Conservation (phyloP, 2,888 invertebrate genomes). For the Megamerina dolium region DNA sequence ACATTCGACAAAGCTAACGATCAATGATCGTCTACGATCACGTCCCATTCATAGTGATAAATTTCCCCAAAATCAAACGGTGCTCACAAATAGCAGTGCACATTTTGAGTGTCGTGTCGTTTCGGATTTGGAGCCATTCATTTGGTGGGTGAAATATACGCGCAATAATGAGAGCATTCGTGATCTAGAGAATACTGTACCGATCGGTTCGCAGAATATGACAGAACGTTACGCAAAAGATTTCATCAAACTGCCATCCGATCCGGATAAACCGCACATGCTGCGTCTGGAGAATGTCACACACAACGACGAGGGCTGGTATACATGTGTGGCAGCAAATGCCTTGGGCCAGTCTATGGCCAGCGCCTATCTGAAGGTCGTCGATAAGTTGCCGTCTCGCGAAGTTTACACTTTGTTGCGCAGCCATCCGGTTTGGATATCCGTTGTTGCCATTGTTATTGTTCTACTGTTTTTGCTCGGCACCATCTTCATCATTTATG, state of each 20-base stretch:
- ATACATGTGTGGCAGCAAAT: slow-evolving; percentile 91
- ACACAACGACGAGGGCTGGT: slow-evolving; percentile 87
- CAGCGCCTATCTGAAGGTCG: slow-evolving; percentile 78
- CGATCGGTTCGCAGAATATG: slow-evolving; percentile 14
- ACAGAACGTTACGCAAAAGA: slow-evolving; percentile 12
- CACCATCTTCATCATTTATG: slow-evolving; percentile 53
- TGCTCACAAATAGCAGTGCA: slow-evolving; percentile 64
- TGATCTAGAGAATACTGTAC: slow-evolving; percentile 24
- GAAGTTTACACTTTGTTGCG: slow-evolving; percentile 32
- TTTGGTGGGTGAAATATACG: slow-evolving; percentile 66
- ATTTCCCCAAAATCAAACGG: slow-evolving; percentile 76
- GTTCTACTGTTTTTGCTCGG: slow-evolving; percentile 52
- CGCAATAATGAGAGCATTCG: slow-evolving; percentile 28
- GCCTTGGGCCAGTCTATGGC: slow-evolving; percentile 72
- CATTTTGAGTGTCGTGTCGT: slow-evolving; percentile 73
- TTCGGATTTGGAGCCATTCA: slow-evolving; percentile 75
- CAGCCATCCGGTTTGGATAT: slow-evolving; percentile 55
- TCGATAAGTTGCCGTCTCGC: slow-evolving; percentile 44
- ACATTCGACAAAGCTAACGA: slow-evolving; percentile 62
- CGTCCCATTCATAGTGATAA: slow-evolving; percentile 78
- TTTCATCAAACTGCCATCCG: slow-evolving; percentile 21
- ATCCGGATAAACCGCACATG: slow-evolving; percentile 51
- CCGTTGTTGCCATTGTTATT: slow-evolving; percentile 55
- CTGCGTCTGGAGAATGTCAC: slow-evolving; percentile 80
- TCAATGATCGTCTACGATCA: slow-evolving; percentile 75